Percentiles rank a stretch among this genome's conserved stretches.
Conservation (phyloP, 2,113 vertebrate species). For the Gambusia holbrooki region DNA sequence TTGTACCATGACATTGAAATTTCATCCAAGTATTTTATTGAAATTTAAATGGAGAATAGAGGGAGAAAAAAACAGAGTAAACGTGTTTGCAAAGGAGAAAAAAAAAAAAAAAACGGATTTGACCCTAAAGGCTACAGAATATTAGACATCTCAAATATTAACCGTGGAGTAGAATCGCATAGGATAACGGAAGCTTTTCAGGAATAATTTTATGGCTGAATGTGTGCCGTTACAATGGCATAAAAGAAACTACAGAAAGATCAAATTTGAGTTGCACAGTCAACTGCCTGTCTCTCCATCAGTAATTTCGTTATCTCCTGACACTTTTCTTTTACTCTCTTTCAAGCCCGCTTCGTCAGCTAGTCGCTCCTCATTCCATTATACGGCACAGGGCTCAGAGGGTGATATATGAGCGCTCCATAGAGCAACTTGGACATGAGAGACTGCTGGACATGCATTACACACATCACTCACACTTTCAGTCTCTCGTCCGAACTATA, state of each 20-base stretch:
- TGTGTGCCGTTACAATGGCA: background rate
- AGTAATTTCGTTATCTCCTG: constrained; percentile 46
- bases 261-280: background rate
- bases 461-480: constrained; percentile 60
- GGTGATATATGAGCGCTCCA: constrained; percentile 67
- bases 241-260: constrained; percentile 15
- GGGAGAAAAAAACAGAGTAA: background rate
- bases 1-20: too few species aligned
- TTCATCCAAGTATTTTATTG: background rate
- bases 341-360: constrained; percentile 46
- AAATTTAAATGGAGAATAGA: background rate
- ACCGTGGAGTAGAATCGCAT: background rate
- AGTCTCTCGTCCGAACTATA: constrained; percentile 54
- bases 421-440: constrained; percentile 60
- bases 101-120: fast-evolving
- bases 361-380: constrained; percentile 56
- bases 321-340: constrained; percentile 39
- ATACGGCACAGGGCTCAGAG: constrained; percentile 35
- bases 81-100: background rate
- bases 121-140: background rate
- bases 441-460: constrained; percentile 70
- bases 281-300: constrained; percentile 2
- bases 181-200: background rate
- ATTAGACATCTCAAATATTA: constrained; percentile 1
- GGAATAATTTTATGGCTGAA: background rate